These are phyloP conservation scores for Pelecanoides urinatrix DNA, from an alignment of 2,113 vertebrate genomes.

Conservation along the genomic window DNA sequence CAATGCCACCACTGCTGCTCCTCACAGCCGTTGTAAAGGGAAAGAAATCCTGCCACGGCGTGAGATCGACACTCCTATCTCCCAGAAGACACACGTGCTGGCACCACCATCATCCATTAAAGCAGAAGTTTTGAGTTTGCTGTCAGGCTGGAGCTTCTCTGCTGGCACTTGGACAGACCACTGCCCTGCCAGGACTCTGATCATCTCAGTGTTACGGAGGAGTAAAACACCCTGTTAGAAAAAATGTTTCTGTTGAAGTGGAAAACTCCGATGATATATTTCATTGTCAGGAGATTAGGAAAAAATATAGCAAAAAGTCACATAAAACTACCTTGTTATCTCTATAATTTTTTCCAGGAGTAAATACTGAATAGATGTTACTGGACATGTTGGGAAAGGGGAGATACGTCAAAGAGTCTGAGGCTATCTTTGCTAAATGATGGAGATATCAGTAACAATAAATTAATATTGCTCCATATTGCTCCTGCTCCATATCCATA, in stretches of 20 bases:
- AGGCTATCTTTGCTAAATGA: neutral
- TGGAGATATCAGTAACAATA: neutral
- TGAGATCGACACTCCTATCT: slow-evolving; percentile 21
- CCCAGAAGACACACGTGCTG: neutral
- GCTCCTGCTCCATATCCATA: neutral
- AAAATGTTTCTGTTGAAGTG: slow-evolving; percentile 14
- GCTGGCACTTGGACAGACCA: neutral
- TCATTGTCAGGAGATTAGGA: neutral
- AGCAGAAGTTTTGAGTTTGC: neutral
- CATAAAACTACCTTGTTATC: neutral
- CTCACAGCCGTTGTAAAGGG: neutral
- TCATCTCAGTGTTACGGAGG: neutral
- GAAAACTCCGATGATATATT: slow-evolving; percentile 36
- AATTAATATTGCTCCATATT: neutral
- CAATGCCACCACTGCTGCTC: slow-evolving; percentile 26
- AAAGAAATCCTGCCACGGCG: neutral
- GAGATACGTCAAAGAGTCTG: neutral
- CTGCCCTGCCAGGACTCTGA: slow-evolving; percentile 20
- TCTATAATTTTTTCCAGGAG: neutral
- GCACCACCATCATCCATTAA: slow-evolving; percentile 38
- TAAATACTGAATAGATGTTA: neutral
- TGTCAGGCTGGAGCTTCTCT: slow-evolving; percentile 15
- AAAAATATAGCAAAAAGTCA: slow-evolving; percentile 22
- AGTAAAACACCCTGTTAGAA: slow-evolving; percentile 5
- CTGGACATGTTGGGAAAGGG: neutral